Conservation (phyloP, 2,797 vertebrate genomes). For the Holocentrus rufus region DNA sequence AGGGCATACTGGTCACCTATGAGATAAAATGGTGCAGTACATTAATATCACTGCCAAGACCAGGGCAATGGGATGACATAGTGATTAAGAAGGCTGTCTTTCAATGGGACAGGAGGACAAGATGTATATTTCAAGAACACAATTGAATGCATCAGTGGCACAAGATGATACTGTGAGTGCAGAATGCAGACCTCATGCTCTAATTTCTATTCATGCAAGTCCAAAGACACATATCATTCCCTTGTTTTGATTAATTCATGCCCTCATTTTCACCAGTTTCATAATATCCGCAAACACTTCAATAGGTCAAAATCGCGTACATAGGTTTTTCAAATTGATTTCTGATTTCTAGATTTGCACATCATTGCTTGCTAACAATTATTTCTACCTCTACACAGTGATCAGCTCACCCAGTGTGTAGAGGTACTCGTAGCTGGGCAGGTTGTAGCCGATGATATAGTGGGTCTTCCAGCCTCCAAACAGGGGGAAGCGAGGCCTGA, state of each 20-base stretch:
- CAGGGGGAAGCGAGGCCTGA: slow-evolving; percentile 95
- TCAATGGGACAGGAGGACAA: neutral
- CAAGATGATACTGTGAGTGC: no score
- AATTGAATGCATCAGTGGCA: no score
- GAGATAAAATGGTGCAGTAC: slow-evolving; percentile 8
- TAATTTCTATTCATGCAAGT: no score
- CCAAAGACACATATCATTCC: no score
- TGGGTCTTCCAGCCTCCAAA: slow-evolving; percentile 99
- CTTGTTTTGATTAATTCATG: no score
- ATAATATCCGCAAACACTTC: no score
- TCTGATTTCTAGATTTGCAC: neutral
- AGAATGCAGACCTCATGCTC: no score
- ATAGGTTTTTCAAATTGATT: no score
- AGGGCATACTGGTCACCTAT: slow-evolving; percentile 97
- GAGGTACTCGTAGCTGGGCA: slow-evolving; percentile 98
- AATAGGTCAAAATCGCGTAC: no score
- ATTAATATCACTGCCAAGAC: slow-evolving; percentile 5
- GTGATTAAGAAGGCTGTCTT: neutral
- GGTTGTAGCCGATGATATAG: slow-evolving; percentile 96
- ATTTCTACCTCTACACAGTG: neutral
- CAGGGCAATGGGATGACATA: neutral
- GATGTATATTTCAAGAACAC: no score
- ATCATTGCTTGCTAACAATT: neutral
- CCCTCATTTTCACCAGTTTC: no score
- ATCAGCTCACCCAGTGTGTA: slow-evolving; percentile 90